Conservation (phyloP, 2,888 invertebrate genomes). For the Machimus rusticus region DNA sequence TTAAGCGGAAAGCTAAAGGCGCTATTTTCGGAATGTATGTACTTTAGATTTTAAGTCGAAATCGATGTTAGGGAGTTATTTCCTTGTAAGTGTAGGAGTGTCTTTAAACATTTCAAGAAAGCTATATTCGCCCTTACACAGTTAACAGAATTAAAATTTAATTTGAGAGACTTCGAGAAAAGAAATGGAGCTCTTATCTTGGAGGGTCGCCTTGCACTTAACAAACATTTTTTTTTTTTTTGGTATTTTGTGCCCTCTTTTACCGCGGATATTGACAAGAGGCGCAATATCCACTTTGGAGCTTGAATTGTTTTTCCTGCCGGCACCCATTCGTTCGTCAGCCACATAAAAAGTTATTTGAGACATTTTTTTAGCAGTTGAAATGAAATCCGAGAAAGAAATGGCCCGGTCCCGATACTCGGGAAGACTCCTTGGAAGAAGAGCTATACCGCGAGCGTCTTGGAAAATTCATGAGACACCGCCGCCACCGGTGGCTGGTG, state of each 20-base stretch:
- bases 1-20: too few species aligned
- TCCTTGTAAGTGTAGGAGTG: too few species aligned
- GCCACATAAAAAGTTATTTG: constrained; percentile 17
- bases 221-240: not conserved
- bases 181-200: not conserved
- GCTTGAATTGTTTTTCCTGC: not conserved
- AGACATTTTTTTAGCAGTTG: constrained; percentile 5
- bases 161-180: not conserved
- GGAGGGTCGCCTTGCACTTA: not conserved
- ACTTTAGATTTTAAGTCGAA: not conserved
- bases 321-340: not conserved
- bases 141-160: not conserved
- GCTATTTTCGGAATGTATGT: not conserved
- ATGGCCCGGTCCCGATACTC: not conserved
- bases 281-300: constrained; percentile 13
- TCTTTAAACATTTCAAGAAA: too few species aligned
- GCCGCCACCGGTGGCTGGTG: not conserved
- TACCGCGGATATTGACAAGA: not conserved
- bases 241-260: not conserved
- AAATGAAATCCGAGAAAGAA: constrained; percentile 16
- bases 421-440: not conserved
- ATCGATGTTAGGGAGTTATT: not conserved
- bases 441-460: not conserved
- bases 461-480: constrained; percentile 5
- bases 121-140: too few species aligned